These are phyloP conservation scores for Pocota personata DNA, from an alignment of 2,888 invertebrate species.

Conservation along the genomic window DNA sequence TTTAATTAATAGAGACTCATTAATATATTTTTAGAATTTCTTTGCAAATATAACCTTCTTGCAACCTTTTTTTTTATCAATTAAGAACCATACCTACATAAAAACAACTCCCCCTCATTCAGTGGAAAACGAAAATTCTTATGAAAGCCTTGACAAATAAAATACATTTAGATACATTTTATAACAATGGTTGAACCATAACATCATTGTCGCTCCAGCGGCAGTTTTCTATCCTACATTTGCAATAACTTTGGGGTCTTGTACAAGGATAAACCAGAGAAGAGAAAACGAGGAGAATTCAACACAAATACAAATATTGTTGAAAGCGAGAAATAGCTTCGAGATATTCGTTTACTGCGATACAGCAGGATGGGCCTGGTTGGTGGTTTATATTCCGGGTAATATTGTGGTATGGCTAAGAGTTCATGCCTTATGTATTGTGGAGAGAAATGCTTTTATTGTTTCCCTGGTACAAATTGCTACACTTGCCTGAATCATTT, in stretches of 20 bases:
- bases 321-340: slow-evolving; percentile 36
- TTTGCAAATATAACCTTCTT: not conserved
- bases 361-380: not conserved
- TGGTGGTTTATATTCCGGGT: not conserved
- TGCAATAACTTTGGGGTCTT: slow-evolving; percentile 28
- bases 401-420: not conserved
- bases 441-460: not conserved
- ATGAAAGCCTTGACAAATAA: slow-evolving; percentile 21
- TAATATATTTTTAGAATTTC: not conserved
- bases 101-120: not conserved
- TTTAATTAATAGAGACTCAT: no score
- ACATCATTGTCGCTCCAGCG: slow-evolving; percentile 22
- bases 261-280: slow-evolving; percentile 12
- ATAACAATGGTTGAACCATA: slow-evolving; percentile 26
- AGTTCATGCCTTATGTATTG: not conserved
- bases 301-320: slow-evolving; percentile 20
- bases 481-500: not conserved
- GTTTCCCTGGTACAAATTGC: slow-evolving; percentile 2
- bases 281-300: not conserved
- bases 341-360: slow-evolving; percentile 18
- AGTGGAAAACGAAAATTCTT: not conserved
- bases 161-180: slow-evolving; percentile 14
- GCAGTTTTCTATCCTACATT: slow-evolving; percentile 26
- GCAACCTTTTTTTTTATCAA: not conserved
- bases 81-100: not conserved